Base-by-base conservation (phyloP, 2,113 vertebrate species). In the Osmerus mordax region DNA sequence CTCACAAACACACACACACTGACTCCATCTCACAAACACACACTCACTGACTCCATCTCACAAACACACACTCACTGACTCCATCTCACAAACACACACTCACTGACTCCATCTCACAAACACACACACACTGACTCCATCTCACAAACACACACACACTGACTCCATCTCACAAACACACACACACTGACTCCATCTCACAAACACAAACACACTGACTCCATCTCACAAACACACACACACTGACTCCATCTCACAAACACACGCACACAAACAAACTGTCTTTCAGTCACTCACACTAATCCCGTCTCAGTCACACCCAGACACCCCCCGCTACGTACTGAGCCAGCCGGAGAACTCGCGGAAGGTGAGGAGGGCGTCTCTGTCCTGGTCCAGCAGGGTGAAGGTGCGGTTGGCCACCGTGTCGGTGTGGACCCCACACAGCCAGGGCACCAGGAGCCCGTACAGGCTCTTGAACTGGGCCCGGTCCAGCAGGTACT, bases 391-490 rank as follows among this genome's bases (percentile, higher is more conserved):
- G 63, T 97, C 95, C 85, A 99, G 91, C 70, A 98, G 93, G 61
- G 91, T 89, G 89, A 99, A 99, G 2, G 91, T 89, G 65, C 96
- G 93, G 71, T 93, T 91, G 0, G 95, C 94, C 0, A 98, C 86
- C 2, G 93, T 86, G 11, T 94, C 90, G 0, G 90, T 92, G 84
- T 98, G 96, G 1, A 87, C 76, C 0, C 92, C 93, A 0, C 94
- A 94, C 9, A 89, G 90, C 97, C 96, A 99, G 0, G 96, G 96
- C 0, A 89, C 89, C 69, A 97, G 83, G 71, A 96, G 91, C 77
- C 86, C 88, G 65, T 93, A 98, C 7, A 99, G 93, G 83, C 91
- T 90, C 11, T 90, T 64, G 15, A 98, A 98, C 91, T 99, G 97
- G 51, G 72, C 90, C 13, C 91, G 89, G 3, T 96, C 96, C 65